Conservation (phyloP, 2,113 vertebrate genomes). For the Pomatostomus ruficeps region DNA sequence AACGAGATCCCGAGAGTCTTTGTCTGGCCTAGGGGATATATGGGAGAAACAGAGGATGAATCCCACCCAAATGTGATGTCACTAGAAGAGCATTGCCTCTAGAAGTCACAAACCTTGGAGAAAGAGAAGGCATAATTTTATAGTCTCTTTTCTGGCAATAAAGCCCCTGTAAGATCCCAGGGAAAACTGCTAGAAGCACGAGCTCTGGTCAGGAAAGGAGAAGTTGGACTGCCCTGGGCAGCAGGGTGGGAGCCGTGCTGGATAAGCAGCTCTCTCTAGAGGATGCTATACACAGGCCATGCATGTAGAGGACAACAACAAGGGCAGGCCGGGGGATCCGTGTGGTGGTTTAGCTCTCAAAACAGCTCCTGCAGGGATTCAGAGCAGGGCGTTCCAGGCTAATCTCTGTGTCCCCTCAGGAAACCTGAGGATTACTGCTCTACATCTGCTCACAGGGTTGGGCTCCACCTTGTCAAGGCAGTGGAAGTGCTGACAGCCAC, state of each 20-base stretch:
- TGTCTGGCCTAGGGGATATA: background rate
- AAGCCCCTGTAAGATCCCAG: background rate
- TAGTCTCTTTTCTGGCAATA: background rate
- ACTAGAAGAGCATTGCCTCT: background rate
- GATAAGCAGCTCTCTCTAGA: background rate
- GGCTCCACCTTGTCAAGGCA: background rate
- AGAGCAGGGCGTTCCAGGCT: constrained; percentile 46
- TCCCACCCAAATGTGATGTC: background rate
- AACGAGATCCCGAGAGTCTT: background rate
- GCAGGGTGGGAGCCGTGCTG: background rate
- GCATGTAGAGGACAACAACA: background rate
- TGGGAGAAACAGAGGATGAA: background rate
- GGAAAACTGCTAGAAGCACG: background rate
- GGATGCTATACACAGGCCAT: background rate
- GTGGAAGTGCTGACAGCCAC: background rate
- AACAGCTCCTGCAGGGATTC: constrained; percentile 58
- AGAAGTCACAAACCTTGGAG: background rate
- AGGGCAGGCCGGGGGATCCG: background rate
- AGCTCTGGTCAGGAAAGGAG: background rate
- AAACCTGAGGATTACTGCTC: constrained; percentile 55
- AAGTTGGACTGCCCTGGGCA: background rate
- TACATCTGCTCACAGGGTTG: constrained; percentile 46
- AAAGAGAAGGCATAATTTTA: background rate
- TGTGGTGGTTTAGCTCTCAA: constrained; percentile 45
- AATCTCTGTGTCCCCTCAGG: constrained; percentile 52